Conservation (phyloP, 2,113 vertebrate species). For the Spheniscus mendiculus region DNA sequence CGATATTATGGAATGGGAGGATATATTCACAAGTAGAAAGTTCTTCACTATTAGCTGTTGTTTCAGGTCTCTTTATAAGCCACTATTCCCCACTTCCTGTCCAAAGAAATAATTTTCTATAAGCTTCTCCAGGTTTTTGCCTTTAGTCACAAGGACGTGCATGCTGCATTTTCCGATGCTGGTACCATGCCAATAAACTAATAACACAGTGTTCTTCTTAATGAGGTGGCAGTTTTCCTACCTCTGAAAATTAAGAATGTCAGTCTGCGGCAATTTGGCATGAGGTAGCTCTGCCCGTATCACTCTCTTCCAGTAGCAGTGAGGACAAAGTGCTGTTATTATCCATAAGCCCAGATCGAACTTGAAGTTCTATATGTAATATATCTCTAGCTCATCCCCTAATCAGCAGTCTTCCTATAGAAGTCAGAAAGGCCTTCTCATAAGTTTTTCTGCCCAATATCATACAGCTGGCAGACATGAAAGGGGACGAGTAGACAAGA, state of each 20-base stretch:
- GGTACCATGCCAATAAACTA: constrained; percentile 55
- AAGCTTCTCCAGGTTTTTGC: constrained; percentile 19
- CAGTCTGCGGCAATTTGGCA: constrained; percentile 69
- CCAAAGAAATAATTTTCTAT: constrained; percentile 45
- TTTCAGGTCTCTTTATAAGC: background rate
- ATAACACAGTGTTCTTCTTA: constrained; percentile 64
- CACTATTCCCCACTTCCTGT: background rate
- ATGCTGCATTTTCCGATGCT: constrained; percentile 21
- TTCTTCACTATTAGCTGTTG: background rate
- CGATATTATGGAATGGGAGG: background rate
- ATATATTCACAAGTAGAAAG: background rate
- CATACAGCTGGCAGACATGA: background rate
- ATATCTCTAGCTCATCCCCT: background rate
- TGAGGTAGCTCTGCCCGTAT: constrained; percentile 26
- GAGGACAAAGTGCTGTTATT: constrained; percentile 46
- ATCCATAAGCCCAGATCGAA: constrained; percentile 40
- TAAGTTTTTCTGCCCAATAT: background rate
- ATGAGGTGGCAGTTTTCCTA: constrained; percentile 72
- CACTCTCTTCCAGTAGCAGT: constrained; percentile 41
- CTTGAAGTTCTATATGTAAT: constrained; percentile 25
- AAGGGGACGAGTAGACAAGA: background rate
- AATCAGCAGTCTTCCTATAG: background rate
- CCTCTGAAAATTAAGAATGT: constrained; percentile 73
- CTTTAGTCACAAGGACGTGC: constrained; percentile 43
- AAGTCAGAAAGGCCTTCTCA: background rate